phyloP scores from a whole-genome alignment of 2,113 vertebrate species.

The Dermatemys mawii region DNA sequence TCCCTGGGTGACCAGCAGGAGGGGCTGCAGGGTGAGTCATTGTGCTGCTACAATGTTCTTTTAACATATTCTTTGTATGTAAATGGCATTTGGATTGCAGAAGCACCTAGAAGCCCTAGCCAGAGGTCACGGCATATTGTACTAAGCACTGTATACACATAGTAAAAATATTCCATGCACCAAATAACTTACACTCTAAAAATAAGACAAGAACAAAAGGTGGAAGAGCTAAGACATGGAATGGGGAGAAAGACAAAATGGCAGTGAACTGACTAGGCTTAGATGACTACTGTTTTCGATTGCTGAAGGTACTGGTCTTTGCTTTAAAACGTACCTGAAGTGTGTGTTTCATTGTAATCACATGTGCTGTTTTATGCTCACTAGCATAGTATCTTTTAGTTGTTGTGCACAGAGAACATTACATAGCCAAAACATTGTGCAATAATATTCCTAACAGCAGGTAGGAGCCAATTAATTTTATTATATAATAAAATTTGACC shows the following conservation, averaged over 20 bases:
- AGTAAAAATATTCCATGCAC: not conserved
- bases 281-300: not conserved
- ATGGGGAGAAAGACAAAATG: not conserved
- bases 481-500: not conserved
- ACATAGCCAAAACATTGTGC: not conserved
- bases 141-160: not conserved
- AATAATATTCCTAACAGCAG: not conserved
- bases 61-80: not conserved
- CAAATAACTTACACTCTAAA: not conserved
- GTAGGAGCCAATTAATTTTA: not conserved
- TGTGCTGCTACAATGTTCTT: too few species aligned
- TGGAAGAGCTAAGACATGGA: not conserved
- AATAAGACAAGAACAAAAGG: not conserved
- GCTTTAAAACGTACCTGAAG: not conserved
- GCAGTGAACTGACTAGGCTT: not conserved
- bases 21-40: too few species aligned
- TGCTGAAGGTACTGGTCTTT: not conserved
- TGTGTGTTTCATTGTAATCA: not conserved
- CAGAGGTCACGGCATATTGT: accelerated
- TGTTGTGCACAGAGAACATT: accelerated
- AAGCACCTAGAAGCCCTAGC: not conserved
- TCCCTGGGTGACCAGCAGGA: too few species aligned
- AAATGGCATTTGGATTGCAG: not conserved
- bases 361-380: not conserved
- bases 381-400: accelerated